Base-by-base conservation (phyloP, 2,797 vertebrate species). In the Cyclopterus lumpus region DNA sequence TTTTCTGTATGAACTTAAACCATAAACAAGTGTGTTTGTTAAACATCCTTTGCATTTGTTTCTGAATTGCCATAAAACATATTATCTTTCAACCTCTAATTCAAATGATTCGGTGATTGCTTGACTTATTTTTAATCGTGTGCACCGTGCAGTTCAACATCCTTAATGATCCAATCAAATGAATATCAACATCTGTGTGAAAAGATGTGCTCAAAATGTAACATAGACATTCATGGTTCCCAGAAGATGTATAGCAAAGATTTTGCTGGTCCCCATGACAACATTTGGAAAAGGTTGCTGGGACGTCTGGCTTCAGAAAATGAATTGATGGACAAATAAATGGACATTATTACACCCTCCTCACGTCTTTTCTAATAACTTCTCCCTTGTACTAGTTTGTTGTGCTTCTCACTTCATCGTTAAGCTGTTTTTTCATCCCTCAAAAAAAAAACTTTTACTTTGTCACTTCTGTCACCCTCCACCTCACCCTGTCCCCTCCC, bases 401-500 rank as follows among this genome's bases (percentile, higher is more conserved):
- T 59, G 8, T 16, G 36, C 9, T 63, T 44, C 24, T 53, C 16
- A 8, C 49, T 38, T 38, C 8, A 36, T 28, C 59, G 38, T 60
- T 58, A 49, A 36, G 48, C 20, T 67, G 24, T 55, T 81, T 72
- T 66, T 64, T 58, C 28, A 34, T 76, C 38, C 10, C 11, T 71
- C 26, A 9, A 11, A n/a, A 69, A 11, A n/a, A 69, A 72, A 83
- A 73, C 48, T 46, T 79, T 73, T 32, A 11, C 62, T 54, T 57
- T 71, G 72, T 86, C 75, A 68, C 80, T 76, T 44, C 16, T 65
- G 59, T 78, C 70, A 78, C 40, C 82, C 44, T 54, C 55, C 20
- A 12, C 30, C 8, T 54, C 51, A 54, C 51, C 24, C 5, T 15
- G 22, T 6, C 24, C 10, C 62, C 32, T 32, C 54, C 12, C 12